Evolutionary conservation across 2,888 invertebrate genomes (phyloP).

Genomic region (Mimachlamys varia): DNA sequence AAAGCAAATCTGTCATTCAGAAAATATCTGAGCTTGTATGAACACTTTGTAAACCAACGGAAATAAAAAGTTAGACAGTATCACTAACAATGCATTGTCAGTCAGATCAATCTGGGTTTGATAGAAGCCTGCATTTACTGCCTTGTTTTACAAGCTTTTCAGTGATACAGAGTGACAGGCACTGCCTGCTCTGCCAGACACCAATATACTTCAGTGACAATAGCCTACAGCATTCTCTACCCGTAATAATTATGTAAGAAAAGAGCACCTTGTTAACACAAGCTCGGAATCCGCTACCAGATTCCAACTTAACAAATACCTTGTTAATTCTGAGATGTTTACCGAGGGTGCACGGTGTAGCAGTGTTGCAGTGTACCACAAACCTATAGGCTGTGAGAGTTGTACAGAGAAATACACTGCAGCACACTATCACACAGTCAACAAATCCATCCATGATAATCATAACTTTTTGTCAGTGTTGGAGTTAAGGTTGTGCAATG

Average conservation of each 20-base stretch:
- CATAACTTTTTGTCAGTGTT: no score
- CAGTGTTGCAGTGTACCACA: no score
- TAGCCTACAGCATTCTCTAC: background rate
- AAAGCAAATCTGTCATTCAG: background rate
- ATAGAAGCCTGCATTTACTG: slow-evolving; percentile 8
- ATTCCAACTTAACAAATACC: background rate
- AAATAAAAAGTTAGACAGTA: background rate
- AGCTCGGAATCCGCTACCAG: background rate
- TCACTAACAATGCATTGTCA: background rate
- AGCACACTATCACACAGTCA: background rate
- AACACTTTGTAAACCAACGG: background rate
- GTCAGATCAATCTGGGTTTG: background rate
- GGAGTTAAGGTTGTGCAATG: no score
- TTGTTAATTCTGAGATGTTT: background rate
- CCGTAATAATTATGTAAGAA: background rate
- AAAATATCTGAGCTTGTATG: background rate
- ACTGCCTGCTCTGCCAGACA: background rate
- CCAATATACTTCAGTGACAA: slow-evolving; percentile 7
- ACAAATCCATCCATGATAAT: no score
- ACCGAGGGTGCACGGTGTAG: background rate
- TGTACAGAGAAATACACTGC: background rate
- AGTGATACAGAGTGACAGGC: background rate
- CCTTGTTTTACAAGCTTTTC: slow-evolving; percentile 1
- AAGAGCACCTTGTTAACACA: slow-evolving; percentile 24
- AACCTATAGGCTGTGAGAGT: no score